Evolutionary conservation across 2,888 invertebrate genomes (phyloP).

Genomic region (Macaria notata): DNA sequence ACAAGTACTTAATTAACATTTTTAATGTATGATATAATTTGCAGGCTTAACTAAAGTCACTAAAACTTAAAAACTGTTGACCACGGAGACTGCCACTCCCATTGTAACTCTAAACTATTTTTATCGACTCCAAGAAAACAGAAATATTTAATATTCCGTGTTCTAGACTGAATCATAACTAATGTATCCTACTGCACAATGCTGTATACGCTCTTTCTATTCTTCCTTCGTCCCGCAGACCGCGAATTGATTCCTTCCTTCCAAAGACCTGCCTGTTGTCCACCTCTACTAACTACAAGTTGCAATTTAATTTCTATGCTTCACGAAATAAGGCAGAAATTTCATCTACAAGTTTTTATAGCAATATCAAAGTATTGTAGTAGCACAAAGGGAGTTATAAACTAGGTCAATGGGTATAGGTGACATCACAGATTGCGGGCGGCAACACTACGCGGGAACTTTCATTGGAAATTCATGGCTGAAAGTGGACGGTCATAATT

Average conservation of each 20-base stretch:
- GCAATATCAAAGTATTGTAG: slow-evolving; percentile 15
- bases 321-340: slow-evolving; percentile 5
- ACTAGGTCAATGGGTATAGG: slow-evolving; percentile 29
- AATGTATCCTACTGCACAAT: too few relatives aligned
- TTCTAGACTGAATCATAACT: too few relatives aligned
- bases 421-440: slow-evolving; percentile 27
- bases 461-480: slow-evolving; percentile 10
- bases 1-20: too few relatives aligned
- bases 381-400: slow-evolving; percentile 19
- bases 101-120: too few relatives aligned
- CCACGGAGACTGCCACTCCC: too few relatives aligned
- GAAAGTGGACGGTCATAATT: neutral
- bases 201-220: too few relatives aligned
- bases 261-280: neutral
- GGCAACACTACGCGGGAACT: slow-evolving; percentile 10
- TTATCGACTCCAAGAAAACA: too few relatives aligned
- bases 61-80: too few relatives aligned
- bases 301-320: slow-evolving; percentile 1
- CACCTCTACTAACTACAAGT: slow-evolving; percentile 1
- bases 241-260: slow-evolving; percentile 11
- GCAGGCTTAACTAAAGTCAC: too few relatives aligned
- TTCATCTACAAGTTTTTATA: slow-evolving; percentile 1
- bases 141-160: too few relatives aligned
- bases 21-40: too few relatives aligned
- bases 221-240: neutral